Percentiles rank a stretch among this genome's conserved stretches.
These are phyloP conservation scores for Panonychus citri DNA, from an alignment of 1,140 invertebrate genomes.

Conservation along the genomic window DNA sequence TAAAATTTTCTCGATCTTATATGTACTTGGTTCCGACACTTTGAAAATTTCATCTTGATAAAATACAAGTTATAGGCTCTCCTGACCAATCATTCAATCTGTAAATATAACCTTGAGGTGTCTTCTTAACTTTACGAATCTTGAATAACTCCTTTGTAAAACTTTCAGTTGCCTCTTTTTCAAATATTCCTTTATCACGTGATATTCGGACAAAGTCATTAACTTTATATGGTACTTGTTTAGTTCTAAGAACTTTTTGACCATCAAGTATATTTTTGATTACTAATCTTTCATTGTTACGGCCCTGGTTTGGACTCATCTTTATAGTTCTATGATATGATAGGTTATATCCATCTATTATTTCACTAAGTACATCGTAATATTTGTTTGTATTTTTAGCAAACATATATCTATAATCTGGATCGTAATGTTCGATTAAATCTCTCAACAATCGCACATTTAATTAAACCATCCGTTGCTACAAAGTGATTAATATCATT, in stretches of 20 bases:
- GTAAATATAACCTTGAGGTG: too few relatives aligned
- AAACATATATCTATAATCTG: not conserved
- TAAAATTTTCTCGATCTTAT: too few relatives aligned
- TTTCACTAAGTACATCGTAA: not conserved
- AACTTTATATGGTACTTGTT: not conserved
- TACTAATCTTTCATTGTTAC: not conserved
- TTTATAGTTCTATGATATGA: not conserved
- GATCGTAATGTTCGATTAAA: slow-evolving; percentile 24
- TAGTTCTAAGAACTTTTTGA: not conserved
- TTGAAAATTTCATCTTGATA: too few relatives aligned
- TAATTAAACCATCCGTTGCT: slow-evolving; percentile 18
- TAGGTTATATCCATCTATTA: slow-evolving; percentile 16
- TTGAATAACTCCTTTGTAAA: too few relatives aligned
- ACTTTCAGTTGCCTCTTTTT: not conserved
- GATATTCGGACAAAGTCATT: not conserved
- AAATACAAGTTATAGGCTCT: too few relatives aligned
- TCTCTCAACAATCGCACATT: slow-evolving; percentile 26
- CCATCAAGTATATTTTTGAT: not conserved
- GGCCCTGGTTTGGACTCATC: not conserved
- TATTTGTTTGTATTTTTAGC: not conserved
- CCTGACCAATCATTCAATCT: too few relatives aligned
- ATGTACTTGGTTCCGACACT: too few relatives aligned
- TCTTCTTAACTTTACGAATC: too few relatives aligned
- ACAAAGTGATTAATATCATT: slow-evolving; percentile 24
- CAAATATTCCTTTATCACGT: not conserved